These are phyloP conservation scores for Augiades crinisus DNA, from an alignment of 2,888 invertebrate genomes.

Conservation along the genomic window DNA sequence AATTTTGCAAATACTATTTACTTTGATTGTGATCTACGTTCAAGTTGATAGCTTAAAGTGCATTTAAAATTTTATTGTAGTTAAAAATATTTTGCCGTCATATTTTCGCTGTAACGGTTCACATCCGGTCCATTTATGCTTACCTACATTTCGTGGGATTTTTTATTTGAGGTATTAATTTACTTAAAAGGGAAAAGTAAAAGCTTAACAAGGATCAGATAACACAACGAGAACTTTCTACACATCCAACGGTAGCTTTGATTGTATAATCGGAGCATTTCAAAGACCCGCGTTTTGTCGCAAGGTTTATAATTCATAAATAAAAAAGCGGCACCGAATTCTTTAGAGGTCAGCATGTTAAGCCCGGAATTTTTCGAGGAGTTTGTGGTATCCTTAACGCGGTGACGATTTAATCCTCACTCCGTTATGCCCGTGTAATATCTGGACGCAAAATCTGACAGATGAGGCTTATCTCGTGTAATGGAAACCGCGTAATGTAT, in stretches of 20 bases:
- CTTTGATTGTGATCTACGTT: too few relatives aligned
- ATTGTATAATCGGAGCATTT: neutral
- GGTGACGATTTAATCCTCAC: neutral
- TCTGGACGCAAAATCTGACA: neutral
- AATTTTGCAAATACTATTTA: too few relatives aligned
- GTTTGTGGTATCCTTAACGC: slow-evolving; percentile 1
- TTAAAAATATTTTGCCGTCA: too few relatives aligned
- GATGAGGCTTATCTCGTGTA: neutral
- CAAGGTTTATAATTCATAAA: neutral
- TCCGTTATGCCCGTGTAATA: neutral
- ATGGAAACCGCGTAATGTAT: too few relatives aligned
- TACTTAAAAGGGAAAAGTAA: slow-evolving; percentile 16
- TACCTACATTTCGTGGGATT: neutral
- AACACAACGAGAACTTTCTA: slow-evolving; percentile 14
- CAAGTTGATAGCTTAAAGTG: too few relatives aligned
- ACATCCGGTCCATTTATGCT: neutral
- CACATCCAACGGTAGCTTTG: neutral
- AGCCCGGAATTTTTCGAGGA: neutral
- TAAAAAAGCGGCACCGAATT: slow-evolving; percentile 1
- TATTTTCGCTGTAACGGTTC: too few relatives aligned
- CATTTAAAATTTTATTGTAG: too few relatives aligned
- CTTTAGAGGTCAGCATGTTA: neutral
- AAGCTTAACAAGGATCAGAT: slow-evolving; percentile 17
- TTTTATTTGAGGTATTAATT: neutral
- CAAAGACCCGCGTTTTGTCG: neutral